Base-by-base conservation (phyloP, 2,888 invertebrate species). In the Phragmatobia fuliginosa region DNA sequence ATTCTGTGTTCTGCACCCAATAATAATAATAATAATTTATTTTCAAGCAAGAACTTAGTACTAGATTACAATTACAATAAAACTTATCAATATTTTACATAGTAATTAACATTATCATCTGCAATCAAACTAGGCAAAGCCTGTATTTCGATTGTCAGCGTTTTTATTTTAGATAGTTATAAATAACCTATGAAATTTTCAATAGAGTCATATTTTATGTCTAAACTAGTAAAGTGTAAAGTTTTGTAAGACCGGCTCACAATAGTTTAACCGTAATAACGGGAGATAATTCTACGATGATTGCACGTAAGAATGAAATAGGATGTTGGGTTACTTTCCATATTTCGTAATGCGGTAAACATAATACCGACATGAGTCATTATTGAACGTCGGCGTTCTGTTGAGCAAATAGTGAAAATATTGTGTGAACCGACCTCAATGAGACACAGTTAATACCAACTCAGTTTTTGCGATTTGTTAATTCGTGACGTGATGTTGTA, bases 371-470 rank as follows among this genome's bases (percentile, higher is more conserved):
- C 41, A 45, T 45, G 41, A 62, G 45, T 62, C 11, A 62, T 45
- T 31, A 45, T 62, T 49, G 28, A 31, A 62, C 31, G 62, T 31
- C 28, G 32, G 32, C 28, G 6, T 28, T 45, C 11, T 14, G 21
- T n/a, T 63, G 32, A 49, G n/a, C 16, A 49, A 63, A 63, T 45
- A 62, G 28, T 41, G 36, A 60, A 36, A 38, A 16, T 41, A 41
- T 49, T 45, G 49, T 63, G 63, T 63, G 63, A 63, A 49, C 63
- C 45, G 63, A 32, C 49, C 49, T 63, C 49, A 32, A 49, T 63
- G n/a, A 63, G 32, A 32, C 11, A 31, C n/a, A 31, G 28, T 31
- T 14, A 28, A 45, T 5, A 63, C 25, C 11, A 49, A 14, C 21
- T 45, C 10, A 21, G n/a, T 45, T 28, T 41, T 8, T 11, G 41